Percentiles rank a stretch among this genome's conserved stretches.
Evolutionary conservation across 2,113 vertebrate species (phyloP).

Genomic region (Nyctibius bracteatus): DNA sequence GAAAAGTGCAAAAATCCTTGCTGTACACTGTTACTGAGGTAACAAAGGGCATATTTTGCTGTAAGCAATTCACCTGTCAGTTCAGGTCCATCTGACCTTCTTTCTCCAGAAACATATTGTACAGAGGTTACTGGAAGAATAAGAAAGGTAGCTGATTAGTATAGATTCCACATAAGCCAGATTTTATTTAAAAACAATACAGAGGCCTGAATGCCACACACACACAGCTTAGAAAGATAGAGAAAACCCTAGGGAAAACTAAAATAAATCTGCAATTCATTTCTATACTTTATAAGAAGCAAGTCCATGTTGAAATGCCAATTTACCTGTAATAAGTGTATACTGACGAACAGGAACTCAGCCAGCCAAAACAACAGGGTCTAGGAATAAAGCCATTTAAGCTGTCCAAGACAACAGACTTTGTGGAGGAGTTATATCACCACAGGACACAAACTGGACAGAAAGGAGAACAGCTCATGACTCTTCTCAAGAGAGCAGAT

Average conservation of each 20-base stretch:
- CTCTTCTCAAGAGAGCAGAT: slow-evolving; percentile 21
- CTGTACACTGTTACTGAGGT: background rate
- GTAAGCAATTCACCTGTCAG: background rate
- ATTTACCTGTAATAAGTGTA: background rate
- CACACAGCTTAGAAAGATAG: background rate
- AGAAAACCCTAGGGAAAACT: background rate
- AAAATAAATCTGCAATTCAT: background rate
- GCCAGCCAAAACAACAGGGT: background rate
- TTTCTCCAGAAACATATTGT: background rate
- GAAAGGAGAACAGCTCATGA: background rate
- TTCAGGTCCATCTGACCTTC: background rate
- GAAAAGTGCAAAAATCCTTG: background rate
- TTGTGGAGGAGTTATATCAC: slow-evolving; percentile 26
- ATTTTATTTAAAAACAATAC: background rate
- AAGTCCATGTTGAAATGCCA: background rate
- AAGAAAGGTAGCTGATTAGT: background rate
- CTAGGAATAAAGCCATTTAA: background rate
- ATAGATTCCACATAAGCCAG: background rate
- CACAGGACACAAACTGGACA: slow-evolving; percentile 50
- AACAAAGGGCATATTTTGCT: background rate
- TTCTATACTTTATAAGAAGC: background rate
- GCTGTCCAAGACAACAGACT: slow-evolving; percentile 50
- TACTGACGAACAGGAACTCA: background rate
- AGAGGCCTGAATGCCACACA: background rate
- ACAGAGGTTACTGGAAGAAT: background rate